Conservation (phyloP, 2,797 vertebrate genomes). For the Monodelphis domestica region DNA sequence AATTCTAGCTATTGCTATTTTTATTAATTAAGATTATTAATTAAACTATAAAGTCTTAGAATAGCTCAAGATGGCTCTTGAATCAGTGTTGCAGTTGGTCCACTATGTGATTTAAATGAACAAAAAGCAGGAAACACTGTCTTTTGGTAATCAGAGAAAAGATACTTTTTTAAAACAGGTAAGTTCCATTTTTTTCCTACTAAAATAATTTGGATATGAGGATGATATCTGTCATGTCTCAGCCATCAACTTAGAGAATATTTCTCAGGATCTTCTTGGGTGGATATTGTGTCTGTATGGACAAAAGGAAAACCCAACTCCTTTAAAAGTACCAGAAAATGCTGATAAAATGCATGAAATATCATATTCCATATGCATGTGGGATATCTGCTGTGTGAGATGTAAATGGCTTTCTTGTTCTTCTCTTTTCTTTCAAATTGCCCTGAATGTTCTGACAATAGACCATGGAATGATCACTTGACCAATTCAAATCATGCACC, state of each 20-base stretch:
- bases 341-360: conserved; percentile 55
- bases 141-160: conserved; percentile 50
- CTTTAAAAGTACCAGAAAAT: conserved; percentile 15
- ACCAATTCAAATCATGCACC: conserved; percentile 72
- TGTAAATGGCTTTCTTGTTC: conserved; percentile 83
- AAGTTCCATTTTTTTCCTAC: conserved; percentile 41
- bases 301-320: conserved; percentile 38
- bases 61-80: conserved; percentile 27
- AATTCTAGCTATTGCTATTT: background rate
- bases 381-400: conserved; percentile 79
- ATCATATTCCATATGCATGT: conserved; percentile 73
- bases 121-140: conserved; percentile 41
- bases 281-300: conserved; percentile 24
- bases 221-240: conserved; percentile 25
- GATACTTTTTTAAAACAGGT: conserved; percentile 27
- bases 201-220: conserved; percentile 43
- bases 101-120: conserved; percentile 55
- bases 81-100: conserved; percentile 46
- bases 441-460: conserved; percentile 57
- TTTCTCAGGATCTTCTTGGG: conserved; percentile 50
- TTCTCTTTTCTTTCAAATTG: conserved; percentile 78
- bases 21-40: too few species aligned
- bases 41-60: conserved; percentile 30
- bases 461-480: conserved; percentile 59
- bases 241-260: conserved; percentile 37